A percentile compares a stretch with the other conserved stretches of the same genome.
Evolutionary conservation across 2,888 invertebrate species (phyloP).

Genomic region (Platypus cylindrus): DNA sequence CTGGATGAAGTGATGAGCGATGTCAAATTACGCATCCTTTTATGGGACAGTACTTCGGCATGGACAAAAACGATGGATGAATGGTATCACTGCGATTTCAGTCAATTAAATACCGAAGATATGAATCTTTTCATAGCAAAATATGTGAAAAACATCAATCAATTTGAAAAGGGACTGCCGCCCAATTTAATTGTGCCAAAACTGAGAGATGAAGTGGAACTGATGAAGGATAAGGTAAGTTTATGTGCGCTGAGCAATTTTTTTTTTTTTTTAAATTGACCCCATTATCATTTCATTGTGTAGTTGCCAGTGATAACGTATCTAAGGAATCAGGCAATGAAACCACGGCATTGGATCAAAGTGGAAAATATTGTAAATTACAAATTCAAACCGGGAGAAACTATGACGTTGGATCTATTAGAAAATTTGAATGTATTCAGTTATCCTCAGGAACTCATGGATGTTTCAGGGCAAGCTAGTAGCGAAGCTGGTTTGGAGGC

Average conservation of each 20-base stretch:
- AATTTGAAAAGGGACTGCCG: conserved; percentile 75
- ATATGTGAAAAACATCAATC: conserved; percentile 59
- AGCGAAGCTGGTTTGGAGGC: conserved; percentile 74
- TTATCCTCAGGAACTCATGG: conserved; percentile 61
- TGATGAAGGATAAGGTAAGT: conserved; percentile 61
- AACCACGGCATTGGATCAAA: conserved; percentile 70
- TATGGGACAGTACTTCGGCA: conserved; percentile 66
- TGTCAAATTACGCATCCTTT: conserved; percentile 61
- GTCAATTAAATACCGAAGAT: conserved; percentile 58
- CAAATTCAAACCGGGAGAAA: conserved; percentile 59
- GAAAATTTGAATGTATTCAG: conserved; percentile 64
- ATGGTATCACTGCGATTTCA: conserved; percentile 55
- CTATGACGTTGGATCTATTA: conserved; percentile 52
- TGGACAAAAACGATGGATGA: conserved; percentile 56
- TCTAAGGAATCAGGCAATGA: conserved; percentile 66
- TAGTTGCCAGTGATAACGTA: conserved; percentile 66
- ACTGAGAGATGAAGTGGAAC: conserved; percentile 64
- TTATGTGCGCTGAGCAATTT: not conserved
- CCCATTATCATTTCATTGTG: conserved; percentile 18
- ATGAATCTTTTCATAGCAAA: conserved; percentile 51
- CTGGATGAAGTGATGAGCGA: conserved; percentile 70
- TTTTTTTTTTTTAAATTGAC: not conserved
- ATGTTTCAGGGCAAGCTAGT: conserved; percentile 77
- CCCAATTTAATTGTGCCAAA: conserved; percentile 65
- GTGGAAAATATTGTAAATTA: conserved; percentile 61